These are phyloP conservation scores for Microcebus lehilahytsara DNA, from an alignment of 2,113 vertebrate species.

Conservation along the genomic window DNA sequence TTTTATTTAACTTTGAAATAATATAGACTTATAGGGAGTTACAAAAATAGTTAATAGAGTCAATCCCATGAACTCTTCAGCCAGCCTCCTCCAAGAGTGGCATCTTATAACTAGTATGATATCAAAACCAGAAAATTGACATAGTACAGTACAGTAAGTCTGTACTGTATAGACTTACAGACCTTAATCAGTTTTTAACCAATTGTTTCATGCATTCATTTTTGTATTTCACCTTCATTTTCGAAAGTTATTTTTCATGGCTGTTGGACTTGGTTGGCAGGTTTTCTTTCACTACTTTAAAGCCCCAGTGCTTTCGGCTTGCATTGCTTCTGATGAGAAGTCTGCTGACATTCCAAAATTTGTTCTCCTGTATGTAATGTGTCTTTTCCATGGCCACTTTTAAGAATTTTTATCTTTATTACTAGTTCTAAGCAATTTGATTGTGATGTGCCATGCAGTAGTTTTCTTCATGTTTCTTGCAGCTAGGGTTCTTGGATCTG, in stretches of 20 bases:
- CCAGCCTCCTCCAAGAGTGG: neutral
- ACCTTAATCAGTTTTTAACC: neutral
- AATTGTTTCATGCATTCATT: neutral
- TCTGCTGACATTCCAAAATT: neutral
- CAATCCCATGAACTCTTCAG: neutral
- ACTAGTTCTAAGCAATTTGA: neutral
- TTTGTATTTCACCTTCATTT: neutral
- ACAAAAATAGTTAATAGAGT: neutral
- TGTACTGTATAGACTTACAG: neutral
- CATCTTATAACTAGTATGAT: neutral
- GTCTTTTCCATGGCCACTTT: neutral
- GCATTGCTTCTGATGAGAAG: neutral
- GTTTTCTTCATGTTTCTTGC: conserved; percentile 26
- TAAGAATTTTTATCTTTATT: neutral
- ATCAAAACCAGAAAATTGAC: neutral
- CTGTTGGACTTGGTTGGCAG: neutral
- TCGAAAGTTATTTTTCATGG: neutral
- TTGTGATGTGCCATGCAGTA: neutral
- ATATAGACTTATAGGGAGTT: neutral
- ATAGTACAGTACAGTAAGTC: neutral
- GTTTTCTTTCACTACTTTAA: neutral
- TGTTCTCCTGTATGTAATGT: neutral
- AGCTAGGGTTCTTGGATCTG: neutral
- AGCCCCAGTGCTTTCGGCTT: neutral
- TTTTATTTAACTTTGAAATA: neutral